phyloP scores from a whole-genome alignment of 2,797 vertebrate species.

The Macrochelys suwanniensis region DNA sequence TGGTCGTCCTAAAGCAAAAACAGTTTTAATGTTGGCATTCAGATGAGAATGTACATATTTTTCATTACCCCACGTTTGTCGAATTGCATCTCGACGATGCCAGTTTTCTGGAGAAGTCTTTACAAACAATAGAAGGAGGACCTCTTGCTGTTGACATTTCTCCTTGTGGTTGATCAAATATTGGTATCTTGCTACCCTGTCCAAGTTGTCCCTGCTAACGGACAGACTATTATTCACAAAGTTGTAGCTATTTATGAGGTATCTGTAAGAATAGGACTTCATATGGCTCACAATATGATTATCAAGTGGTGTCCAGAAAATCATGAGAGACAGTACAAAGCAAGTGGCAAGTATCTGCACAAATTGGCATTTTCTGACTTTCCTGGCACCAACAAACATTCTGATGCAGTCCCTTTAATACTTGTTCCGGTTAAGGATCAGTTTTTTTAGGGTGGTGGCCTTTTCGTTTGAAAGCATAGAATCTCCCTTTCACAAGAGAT shows the following conservation, averaged over 20 bases:
- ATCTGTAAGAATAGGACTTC: constrained; percentile 92
- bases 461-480: constrained; percentile 26
- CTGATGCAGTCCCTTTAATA: constrained; percentile 78
- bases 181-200: constrained; percentile 78
- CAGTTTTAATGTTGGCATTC: constrained; percentile 85
- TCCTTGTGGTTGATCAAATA: constrained; percentile 91
- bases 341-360: constrained; percentile 86
- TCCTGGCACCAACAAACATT: constrained; percentile 90
- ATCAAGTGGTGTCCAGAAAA: constrained; percentile 88
- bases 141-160: constrained; percentile 85
- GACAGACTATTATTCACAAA: constrained; percentile 90
- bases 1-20: constrained; percentile 89
- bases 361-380: constrained; percentile 87
- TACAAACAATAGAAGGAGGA: constrained; percentile 92
- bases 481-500: constrained; percentile 45
- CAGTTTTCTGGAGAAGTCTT: constrained; percentile 91
- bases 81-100: constrained; percentile 86
- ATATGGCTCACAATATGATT: constrained; percentile 88
- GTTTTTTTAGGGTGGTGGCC: constrained; percentile 41
- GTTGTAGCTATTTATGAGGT: constrained; percentile 90
- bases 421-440: constrained; percentile 48
- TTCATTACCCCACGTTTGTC: constrained; percentile 94
- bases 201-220: constrained; percentile 76
- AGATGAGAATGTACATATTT: constrained; percentile 80
- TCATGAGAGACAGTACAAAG: constrained; percentile 88